Base-by-base conservation (phyloP, 2,888 invertebrate species). In the Erebia palarica region DNA sequence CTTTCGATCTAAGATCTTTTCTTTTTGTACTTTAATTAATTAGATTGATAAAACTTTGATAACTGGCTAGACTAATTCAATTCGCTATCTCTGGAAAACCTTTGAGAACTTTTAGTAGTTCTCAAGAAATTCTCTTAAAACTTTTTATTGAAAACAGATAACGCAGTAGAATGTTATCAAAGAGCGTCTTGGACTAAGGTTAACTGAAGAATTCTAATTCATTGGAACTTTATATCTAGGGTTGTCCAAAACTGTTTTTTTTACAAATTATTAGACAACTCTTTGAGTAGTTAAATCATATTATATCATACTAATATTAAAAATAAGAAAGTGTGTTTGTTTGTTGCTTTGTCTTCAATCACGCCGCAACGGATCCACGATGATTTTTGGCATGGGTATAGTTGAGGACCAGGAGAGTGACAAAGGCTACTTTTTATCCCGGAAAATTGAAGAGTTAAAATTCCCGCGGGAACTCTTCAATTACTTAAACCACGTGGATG, bases 131-230 rank as follows among this genome's bases (percentile, higher is more conserved):
- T 59, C 59, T 59, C 14, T 59, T 42, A 36, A 44, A 61, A 61
- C 61, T 61, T 61, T 61, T 61, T 61, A 61, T 61, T 61, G 61
- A 61, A 60, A 21, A 61, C 44, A 11, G 61, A 61, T 61, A 61
- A 16, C 18, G 7, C 61, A 61, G 11, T 18, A 44, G 61, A 61
- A 61, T 60, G 42, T 44, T 60, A 60, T 60, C 60, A 60, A 59
- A 60, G 61, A 61, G 18, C 44, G 18, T 44, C 44, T 61, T 61
- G 18, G 18, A 61, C 16, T 61, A 61, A 27, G 44, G 14, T 61
- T 44, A 44, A 61, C n/a, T 44, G 9, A 18, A 44, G 61, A 18
- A 61, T 61, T 61, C 11, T 44, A 60, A 61, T 61, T 61, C 44
- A 61, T 44, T 61, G n/a, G 44, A 44, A 16, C 11, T 42, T 60